phyloP scores from a whole-genome alignment of 2,113 vertebrate species.

The Calidris pygmaea region DNA sequence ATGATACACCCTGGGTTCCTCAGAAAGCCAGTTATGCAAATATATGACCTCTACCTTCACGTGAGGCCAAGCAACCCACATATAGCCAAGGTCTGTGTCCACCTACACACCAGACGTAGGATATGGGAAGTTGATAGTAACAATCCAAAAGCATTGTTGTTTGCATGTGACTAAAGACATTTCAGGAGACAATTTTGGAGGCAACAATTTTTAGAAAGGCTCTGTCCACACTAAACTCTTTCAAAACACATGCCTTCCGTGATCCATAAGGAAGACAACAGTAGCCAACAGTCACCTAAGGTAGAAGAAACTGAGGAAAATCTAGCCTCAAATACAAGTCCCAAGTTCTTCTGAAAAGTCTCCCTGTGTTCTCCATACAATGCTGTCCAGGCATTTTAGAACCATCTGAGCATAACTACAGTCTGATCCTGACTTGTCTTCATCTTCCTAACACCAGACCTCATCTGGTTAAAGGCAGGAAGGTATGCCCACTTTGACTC shows the following conservation, averaged over 20 bases:
- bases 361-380: neutral
- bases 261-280: neutral
- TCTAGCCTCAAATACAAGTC: neutral
- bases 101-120: too few relatives aligned
- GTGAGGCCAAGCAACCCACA: rapidly evolving
- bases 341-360: neutral
- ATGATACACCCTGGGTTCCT: neutral
- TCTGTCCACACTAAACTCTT: neutral
- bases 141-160: neutral
- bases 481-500: too few relatives aligned
- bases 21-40: neutral
- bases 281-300: neutral
- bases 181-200: neutral
- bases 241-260: neutral
- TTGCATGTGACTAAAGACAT: neutral
- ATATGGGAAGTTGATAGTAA: neutral
- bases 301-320: neutral
- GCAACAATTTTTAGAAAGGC: neutral
- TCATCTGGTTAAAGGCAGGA: neutral
- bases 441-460: neutral
- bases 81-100: neutral
- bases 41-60: neutral
- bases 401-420: neutral
- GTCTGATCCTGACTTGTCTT: neutral
- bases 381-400: neutral